phyloP scores from a whole-genome alignment of 2,888 invertebrate genomes.

The Cyclophora albipunctata region DNA sequence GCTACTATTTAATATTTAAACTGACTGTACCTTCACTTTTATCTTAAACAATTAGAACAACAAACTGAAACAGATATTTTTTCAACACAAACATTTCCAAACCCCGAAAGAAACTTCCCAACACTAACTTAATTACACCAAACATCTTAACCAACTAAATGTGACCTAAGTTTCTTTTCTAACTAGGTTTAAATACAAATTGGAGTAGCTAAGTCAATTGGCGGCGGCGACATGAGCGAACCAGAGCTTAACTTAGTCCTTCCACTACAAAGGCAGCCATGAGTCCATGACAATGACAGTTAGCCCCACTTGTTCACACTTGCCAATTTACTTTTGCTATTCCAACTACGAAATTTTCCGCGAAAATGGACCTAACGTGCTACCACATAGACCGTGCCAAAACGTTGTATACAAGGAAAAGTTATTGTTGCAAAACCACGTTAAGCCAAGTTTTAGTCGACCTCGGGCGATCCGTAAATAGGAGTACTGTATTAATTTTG shows the following conservation, averaged over 20 bases:
- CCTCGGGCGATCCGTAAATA: constrained; percentile 38
- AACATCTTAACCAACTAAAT: not conserved
- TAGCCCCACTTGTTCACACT: constrained; percentile 44
- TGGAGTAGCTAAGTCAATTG: constrained; percentile 41
- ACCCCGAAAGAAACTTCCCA: no score
- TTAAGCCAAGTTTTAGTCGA: constrained; percentile 47
- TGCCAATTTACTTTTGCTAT: constrained; percentile 20
- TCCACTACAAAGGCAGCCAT: constrained; percentile 40
- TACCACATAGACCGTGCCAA: no score
- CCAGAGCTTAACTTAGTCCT: constrained; percentile 41
- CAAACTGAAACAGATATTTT: no score
- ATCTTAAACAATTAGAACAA: no score
- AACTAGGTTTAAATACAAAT: constrained; percentile 29
- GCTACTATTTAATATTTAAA: no score
- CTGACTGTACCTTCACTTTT: no score
- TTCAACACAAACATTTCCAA: no score
- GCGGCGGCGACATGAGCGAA: constrained; percentile 33
- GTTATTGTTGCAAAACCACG: constrained; percentile 27
- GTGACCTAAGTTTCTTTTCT: constrained; percentile 2
- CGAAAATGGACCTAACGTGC: no score
- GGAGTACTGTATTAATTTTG: constrained; percentile 39
- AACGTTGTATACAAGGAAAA: no score
- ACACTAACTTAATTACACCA: not conserved
- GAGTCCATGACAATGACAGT: constrained; percentile 53
- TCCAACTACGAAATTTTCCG: not conserved